Base-by-base conservation (phyloP, 2,113 vertebrate genomes). In the Phylloscopus trochilus region DNA sequence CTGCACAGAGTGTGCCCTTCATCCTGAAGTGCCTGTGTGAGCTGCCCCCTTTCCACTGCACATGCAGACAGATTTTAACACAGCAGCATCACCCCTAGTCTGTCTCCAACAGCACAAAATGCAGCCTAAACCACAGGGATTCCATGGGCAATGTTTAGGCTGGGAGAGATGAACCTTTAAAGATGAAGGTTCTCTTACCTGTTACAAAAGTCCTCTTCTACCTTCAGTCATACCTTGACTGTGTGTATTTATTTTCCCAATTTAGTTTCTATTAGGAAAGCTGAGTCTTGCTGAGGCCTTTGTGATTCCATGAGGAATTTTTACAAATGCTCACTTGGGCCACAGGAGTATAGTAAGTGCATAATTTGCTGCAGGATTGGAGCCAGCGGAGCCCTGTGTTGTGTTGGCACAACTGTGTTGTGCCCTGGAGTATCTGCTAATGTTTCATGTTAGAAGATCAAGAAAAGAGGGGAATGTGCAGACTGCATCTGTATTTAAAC, bases 61-160 rank as follows among this genome's bases (percentile, higher is more conserved):
- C 22, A 3, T 5, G 15, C 23, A 77, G 35, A 10, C 80, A 52
- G 64, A 14, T 7, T 74, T 70, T 20, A 39, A 59, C 46, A 35
- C 8, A 28, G 12, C 43, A 49, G 2, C 43, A 31, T 39, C 12
- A 6, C 13, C 7, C 14, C 28, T 0, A 0, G 18, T 3, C 26
- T 83, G 27, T 58, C 46, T 26, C 66, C 73, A 55, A 60, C 28
- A 39, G 21, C 56, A 39, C 23, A 68, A 92, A 91, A 66, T 37
- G 11, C 16, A 52, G 51, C 15, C 72, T 31, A 15, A 67, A 60
- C 24, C 78, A n/a, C 37, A 56, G 44, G 7, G 9, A 24, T 59
- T 87, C 39, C 16, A 41, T 47, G 43, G 35, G 18, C 26, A 74
- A 4, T 21, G 39, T 43, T 59, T 21, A 39, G 31, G 8, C 1